Evolutionary conservation across 2,888 invertebrate species (phyloP).

Genomic region (Vesta saturnalis): DNA sequence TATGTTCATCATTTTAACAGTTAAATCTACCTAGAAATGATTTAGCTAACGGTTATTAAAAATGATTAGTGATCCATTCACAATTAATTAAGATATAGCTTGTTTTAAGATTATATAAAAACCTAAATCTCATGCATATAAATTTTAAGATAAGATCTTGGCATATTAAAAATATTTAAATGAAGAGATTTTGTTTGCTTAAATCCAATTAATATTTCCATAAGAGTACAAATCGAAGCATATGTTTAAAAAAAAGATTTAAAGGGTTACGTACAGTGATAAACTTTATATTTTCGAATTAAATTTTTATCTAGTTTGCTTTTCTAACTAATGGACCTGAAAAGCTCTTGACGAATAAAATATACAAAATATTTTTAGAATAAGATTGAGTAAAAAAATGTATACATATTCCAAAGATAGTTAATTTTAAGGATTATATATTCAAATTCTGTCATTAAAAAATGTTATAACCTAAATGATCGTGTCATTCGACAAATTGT

Average conservation of each 20-base stretch:
- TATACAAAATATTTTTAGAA: not conserved
- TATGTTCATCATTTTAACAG: not conserved
- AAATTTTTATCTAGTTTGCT: constrained; percentile 1
- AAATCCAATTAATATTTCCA: not conserved
- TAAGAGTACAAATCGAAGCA: not conserved
- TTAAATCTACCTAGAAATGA: not conserved
- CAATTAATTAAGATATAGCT: constrained; percentile 3
- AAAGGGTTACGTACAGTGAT: not conserved
- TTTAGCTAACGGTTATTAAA: constrained; percentile 2
- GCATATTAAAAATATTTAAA: not conserved
- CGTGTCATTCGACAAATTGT: not conserved
- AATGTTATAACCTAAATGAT: not conserved
- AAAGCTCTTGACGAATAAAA: not conserved
- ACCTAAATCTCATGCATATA: not conserved
- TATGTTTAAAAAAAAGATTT: not conserved
- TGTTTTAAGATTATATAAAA: constrained; percentile 5
- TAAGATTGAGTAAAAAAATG: not conserved
- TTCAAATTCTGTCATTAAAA: not conserved
- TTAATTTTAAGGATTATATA: not conserved
- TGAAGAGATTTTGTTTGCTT: not conserved
- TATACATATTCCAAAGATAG: not conserved
- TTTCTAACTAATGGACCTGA: not conserved
- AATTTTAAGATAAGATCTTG: constrained; percentile 3
- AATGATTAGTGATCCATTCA: not conserved
- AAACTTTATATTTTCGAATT: not conserved